phyloP scores from a whole-genome alignment of 1,140 invertebrate genomes.

The Drosophila kanapiae region DNA sequence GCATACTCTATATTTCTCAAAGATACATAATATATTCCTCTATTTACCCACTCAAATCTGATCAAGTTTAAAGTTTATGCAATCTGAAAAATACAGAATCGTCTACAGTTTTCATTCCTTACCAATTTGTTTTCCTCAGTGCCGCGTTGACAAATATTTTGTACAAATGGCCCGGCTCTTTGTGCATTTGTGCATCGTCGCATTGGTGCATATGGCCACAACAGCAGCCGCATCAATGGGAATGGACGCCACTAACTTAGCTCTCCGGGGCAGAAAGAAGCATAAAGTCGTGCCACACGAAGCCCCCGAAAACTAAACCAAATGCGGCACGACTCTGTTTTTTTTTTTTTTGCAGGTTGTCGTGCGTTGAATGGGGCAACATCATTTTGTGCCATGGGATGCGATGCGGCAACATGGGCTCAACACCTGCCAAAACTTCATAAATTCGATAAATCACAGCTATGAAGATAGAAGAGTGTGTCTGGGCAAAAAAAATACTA shows the following conservation, averaged over 20 bases:
- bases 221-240: constrained; percentile 33
- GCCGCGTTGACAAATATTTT: constrained; percentile 50
- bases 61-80: background rate
- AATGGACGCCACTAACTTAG: constrained; percentile 17
- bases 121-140: constrained; percentile 38
- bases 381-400: constrained; percentile 65
- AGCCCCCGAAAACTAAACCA: constrained; percentile 75
- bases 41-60: background rate
- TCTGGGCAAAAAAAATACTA: background rate
- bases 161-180: constrained; percentile 50
- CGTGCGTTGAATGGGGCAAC: constrained; percentile 74
- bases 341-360: constrained; percentile 43
- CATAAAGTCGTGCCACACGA: constrained; percentile 68
- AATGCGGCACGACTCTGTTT: constrained; percentile 72
- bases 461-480: constrained; percentile 15
- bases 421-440: constrained; percentile 76
- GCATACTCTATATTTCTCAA: too few species aligned
- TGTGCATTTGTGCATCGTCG: constrained; percentile 60
- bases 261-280: constrained; percentile 33
- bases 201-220: constrained; percentile 15
- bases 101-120: background rate
- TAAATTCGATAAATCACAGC: constrained; percentile 67
- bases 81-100: background rate
- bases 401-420: constrained; percentile 62
- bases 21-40: too few species aligned